phyloP scores from a whole-genome alignment of 2,113 vertebrate genomes.

The Saccopteryx bilineata region DNA sequence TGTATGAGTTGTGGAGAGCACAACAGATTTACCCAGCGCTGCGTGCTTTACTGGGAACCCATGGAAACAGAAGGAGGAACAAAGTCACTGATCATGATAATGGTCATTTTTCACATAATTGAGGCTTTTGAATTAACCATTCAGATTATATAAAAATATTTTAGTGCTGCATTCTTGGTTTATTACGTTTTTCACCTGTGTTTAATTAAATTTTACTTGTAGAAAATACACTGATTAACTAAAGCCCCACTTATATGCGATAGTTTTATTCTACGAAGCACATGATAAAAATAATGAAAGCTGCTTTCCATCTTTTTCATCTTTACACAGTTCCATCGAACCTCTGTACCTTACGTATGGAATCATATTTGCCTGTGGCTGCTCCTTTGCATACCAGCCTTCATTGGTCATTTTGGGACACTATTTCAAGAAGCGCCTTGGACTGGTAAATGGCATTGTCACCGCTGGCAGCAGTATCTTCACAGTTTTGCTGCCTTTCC shows the following conservation, averaged over 20 bases:
- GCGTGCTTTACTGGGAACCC: neutral
- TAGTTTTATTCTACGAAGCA: slow-evolving; percentile 12
- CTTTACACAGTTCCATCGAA: slow-evolving; percentile 91
- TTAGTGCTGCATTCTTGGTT: neutral
- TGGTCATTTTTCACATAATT: neutral
- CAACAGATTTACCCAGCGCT: neutral
- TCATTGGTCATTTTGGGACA: slow-evolving; percentile 97
- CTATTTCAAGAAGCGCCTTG: slow-evolving; percentile 98
- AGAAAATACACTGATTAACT: neutral
- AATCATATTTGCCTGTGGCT: slow-evolving; percentile 96
- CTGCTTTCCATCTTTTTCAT: slow-evolving; percentile 49
- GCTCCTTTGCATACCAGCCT: slow-evolving; percentile 98
- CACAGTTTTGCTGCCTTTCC: slow-evolving; percentile 93
- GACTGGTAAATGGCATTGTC: slow-evolving; percentile 97
- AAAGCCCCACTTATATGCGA: neutral
- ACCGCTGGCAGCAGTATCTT: slow-evolving; percentile 97
- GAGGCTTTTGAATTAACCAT: neutral
- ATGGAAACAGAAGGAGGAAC: neutral
- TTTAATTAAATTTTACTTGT: slow-evolving; percentile 53
- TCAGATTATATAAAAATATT: slow-evolving; percentile 1
- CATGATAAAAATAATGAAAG: slow-evolving; percentile 55
- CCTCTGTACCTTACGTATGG: slow-evolving; percentile 97
- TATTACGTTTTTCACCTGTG: neutral
- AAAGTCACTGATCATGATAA: neutral
- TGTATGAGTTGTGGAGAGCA: neutral